Evolutionary conservation across 1,140 invertebrate genomes (phyloP).

Genomic region (Brachionus calyciflorus): DNA sequence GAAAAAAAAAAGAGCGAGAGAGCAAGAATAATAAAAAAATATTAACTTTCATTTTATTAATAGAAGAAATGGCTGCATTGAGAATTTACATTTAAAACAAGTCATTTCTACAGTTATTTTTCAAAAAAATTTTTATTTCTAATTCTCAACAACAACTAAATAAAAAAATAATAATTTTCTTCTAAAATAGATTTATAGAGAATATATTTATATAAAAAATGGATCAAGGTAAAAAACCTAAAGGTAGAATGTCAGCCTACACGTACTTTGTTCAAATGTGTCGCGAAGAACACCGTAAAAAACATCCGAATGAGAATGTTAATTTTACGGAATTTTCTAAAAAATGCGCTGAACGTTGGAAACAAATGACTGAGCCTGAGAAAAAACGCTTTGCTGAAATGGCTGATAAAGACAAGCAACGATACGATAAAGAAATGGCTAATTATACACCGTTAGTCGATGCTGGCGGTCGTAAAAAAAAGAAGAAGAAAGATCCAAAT

Average conservation of each 20-base stretch:
- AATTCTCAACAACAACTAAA: no score
- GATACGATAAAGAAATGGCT: constrained; percentile 93
- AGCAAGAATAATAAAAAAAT: no score
- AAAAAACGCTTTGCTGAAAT: constrained; percentile 98
- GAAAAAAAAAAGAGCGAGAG: no score
- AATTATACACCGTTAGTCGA: constrained; percentile 84
- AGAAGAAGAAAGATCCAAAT: constrained; percentile 85
- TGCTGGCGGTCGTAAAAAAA: constrained; percentile 67
- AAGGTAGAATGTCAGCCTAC: constrained; percentile 96
- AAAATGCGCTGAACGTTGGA: constrained; percentile 98
- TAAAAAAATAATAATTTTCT: no score
- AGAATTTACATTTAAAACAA: neutral
- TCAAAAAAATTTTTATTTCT: no score
- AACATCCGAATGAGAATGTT: constrained; percentile 95
- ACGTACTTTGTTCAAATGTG: constrained; percentile 99
- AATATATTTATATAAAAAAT: no score
- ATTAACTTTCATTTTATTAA: no score
- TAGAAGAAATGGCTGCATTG: no score
- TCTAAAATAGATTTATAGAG: no score
- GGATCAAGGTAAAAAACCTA: constrained; percentile 71
- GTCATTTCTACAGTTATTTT: no score
- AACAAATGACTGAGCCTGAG: constrained; percentile 98
- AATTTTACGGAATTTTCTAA: constrained; percentile 98
- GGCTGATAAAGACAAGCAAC: constrained; percentile 89
- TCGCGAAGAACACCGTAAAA: constrained; percentile 93